Conservation (phyloP, 2,888 invertebrate species). For the Drosophila pullipes region DNA sequence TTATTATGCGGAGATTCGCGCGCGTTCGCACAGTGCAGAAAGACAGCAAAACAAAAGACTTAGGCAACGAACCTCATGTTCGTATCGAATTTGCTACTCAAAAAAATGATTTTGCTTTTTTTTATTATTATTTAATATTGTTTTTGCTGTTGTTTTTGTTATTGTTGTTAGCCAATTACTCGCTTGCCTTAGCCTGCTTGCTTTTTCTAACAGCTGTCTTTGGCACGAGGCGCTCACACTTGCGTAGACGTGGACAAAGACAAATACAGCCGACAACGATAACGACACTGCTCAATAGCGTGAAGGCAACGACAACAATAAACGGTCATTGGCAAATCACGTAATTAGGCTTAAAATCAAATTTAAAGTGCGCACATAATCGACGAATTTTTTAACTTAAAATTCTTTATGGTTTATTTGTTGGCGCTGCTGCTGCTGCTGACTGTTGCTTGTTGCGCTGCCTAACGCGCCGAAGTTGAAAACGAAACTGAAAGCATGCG, state of each 20-base stretch:
- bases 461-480: conserved; percentile 73
- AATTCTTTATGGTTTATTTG: conserved; percentile 16
- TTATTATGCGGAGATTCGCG: conserved; percentile 56
- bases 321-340: conserved; percentile 55
- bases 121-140: conserved; percentile 12
- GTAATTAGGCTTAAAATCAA: conserved; percentile 64
- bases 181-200: conserved; percentile 4
- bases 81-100: conserved; percentile 16
- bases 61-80: conserved; percentile 66
- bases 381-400: conserved; percentile 23
- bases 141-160: conserved; percentile 15
- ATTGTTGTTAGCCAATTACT: conserved; percentile 12
- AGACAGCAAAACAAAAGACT: conserved; percentile 62
- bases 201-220: conserved; percentile 57
- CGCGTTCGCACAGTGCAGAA: conserved; percentile 40
- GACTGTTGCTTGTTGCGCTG: conserved; percentile 24
- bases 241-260: conserved; percentile 20
- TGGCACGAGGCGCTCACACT: conserved; percentile 32
- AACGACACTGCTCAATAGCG: conserved; percentile 37
- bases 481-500: conserved; percentile 82
- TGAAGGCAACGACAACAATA: conserved; percentile 33
- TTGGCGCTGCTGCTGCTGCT: conserved; percentile 18
- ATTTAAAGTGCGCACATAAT: conserved; percentile 40
- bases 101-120: background rate
- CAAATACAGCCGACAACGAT: background rate